phyloP scores from a whole-genome alignment of 1,140 invertebrate genomes.

The Dendrolimus kikuchii region DNA sequence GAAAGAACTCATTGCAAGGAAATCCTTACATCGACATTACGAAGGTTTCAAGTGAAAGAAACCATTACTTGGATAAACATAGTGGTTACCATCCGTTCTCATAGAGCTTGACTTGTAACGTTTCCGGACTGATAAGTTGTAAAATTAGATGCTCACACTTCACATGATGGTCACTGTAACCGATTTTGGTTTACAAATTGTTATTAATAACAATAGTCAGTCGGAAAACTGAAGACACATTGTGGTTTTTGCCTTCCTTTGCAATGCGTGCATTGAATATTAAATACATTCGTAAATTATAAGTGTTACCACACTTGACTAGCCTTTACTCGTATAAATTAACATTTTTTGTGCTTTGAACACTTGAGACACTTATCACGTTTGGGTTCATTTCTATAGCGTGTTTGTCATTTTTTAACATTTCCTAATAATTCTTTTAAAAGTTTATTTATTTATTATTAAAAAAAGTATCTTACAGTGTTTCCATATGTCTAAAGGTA shows the following conservation, averaged over 20 bases:
- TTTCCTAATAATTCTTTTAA: background rate
- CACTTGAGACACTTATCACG: slow-evolving; percentile 30
- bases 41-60: too few species aligned
- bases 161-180: too few species aligned
- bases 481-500: too few species aligned
- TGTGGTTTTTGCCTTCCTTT: slow-evolving; percentile 56
- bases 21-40: too few species aligned
- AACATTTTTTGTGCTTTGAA: slow-evolving; percentile 30
- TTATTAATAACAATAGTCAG: slow-evolving; percentile 51
- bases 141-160: slow-evolving; percentile 6
- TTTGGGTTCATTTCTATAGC: slow-evolving; percentile 5
- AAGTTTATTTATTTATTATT: too few species aligned
- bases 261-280: slow-evolving; percentile 37
- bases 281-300: slow-evolving; percentile 18
- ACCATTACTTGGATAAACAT: too few species aligned
- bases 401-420: background rate
- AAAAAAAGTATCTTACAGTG: too few species aligned
- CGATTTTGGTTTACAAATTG: slow-evolving; percentile 17
- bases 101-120: too few species aligned
- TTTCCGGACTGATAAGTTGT: background rate
- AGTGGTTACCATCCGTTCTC: too few species aligned
- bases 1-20: too few species aligned
- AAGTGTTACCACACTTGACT: slow-evolving; percentile 24
- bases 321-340: slow-evolving; percentile 35
- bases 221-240: slow-evolving; percentile 49